Base-by-base conservation (phyloP, 2,113 vertebrate genomes). In the Chinchilla lanigera region DNA sequence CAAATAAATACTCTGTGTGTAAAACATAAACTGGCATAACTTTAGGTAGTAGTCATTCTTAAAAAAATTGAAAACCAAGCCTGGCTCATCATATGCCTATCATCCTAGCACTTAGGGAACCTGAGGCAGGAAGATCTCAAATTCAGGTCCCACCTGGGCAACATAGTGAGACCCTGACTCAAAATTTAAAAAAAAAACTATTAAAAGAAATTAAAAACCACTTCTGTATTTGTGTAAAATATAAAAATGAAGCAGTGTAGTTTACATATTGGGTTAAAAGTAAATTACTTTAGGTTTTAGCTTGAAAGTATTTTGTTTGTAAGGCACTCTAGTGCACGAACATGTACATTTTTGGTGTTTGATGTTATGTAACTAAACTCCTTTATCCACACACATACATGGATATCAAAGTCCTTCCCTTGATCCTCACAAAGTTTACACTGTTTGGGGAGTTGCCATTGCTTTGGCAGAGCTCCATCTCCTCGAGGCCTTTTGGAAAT, bases 231-330 rank as follows among this genome's bases (percentile, higher is more conserved):
- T 83, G 17, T 41, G 1, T 73, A 35, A 85, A 69, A 50, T 56
- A 20, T 24, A 85, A 97, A 94, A 94, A 81, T 56, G n/a, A 94
- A 22, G 47, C 47, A 86, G 12, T 80, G 3, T 86, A 50, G 8
- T 93, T 91, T 93, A 80, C 67, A 81, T 95, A 93, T 93, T 7
- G 41, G 58, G 13, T 94, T 85, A 83, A 91, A 73, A 80, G 47
- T 86, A 22, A 86, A 95, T 10, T 67, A 87, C 67, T 81, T 95
- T 89, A 38, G n/a, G 8, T 69, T 96, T 86, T 86, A 81, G 17
- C 69, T 92, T 94, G 16, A 89, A 41, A 14, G 58, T 69, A 11
- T 67, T 96, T 88, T 78, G 60, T 88, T 75, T 58, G 26, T 91
- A 52, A 63, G 20, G 35, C 52, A 50, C 26, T 82, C 47, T 77